These are phyloP conservation scores for Leucoma salicis DNA, from an alignment of 2,888 invertebrate species.

Conservation along the genomic window DNA sequence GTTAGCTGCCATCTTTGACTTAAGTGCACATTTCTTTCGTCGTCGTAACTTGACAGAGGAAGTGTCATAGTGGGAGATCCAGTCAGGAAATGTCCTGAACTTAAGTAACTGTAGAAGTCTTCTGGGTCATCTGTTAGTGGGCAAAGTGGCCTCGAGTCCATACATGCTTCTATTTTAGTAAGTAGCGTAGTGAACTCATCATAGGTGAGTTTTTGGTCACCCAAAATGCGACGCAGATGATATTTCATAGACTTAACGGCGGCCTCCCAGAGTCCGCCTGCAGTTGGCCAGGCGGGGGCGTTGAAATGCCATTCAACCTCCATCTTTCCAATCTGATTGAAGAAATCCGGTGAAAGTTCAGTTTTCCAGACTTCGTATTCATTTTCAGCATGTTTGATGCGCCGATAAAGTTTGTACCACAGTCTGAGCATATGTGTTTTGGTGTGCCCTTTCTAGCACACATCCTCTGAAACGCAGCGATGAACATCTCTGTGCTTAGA, in stretches of 20 bases:
- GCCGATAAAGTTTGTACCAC: slow-evolving; percentile 10
- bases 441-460: slow-evolving; percentile 13
- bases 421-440: slow-evolving; percentile 14
- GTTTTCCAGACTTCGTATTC: neutral
- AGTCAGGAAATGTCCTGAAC: slow-evolving; percentile 27
- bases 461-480: slow-evolving; percentile 9
- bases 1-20: neutral
- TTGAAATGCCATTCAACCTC: neutral
- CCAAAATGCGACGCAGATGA: too few relatives aligned
- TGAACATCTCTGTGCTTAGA: slow-evolving; percentile 7
- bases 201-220: too few relatives aligned
- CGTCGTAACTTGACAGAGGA: neutral
- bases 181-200: too few relatives aligned
- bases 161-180: too few relatives aligned
- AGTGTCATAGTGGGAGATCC: slow-evolving; percentile 6
- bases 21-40: neutral
- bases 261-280: too few relatives aligned
- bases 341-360: neutral
- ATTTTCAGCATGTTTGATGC: slow-evolving; percentile 1
- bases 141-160: too few relatives aligned
- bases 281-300: neutral
- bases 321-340: neutral
- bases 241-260: too few relatives aligned
- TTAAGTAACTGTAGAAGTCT: slow-evolving; percentile 20
- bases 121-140: slow-evolving; percentile 22